Base-by-base conservation (phyloP, 1,140 invertebrate genomes). In the Hestina assimilis region DNA sequence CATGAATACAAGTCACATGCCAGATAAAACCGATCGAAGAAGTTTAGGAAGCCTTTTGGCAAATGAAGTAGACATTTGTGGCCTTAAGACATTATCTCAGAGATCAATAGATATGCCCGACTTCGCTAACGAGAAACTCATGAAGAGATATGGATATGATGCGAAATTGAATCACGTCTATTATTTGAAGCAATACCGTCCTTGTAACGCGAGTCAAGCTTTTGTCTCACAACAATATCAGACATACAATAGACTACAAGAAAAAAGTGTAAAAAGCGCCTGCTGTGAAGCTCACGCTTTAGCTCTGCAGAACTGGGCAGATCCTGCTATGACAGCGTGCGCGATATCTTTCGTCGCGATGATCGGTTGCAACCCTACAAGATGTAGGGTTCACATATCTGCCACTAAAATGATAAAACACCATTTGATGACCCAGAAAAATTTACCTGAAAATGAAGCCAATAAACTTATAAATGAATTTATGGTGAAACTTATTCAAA, bases 341-440 rank as follows among this genome's bases (percentile, higher is more conserved):
- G 92, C 91, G 35, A 87, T 93, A 28, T 85, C 91, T 6, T 94
- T 93, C 60, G 85, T 92, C 8, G 91, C 92, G 63, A 91, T 92
- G 80, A 86, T 93, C 11, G 91, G 90, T 35, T 84, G 90, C 19
- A 88, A 91, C 73, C 91, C 92, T 0, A 85, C 90, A 12, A 88
- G 86, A 61, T 89, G 93, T 53, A 87, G 90, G 58, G 86, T 93
- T 12, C 89, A 92, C 45, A 78, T 92, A 56, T 89, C 89, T 20
- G 87, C 86, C 1, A 91, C 91, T 7, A 86, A 90, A 61, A 78
- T 88, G 68, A 80, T 89, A 17, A 85, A 80, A 55, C 21, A 75
- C 17, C 71, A 84, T 55, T 47, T 89, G 20, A 67, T 84, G 24
- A 23, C 52, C 4, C 42, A 58, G 8, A 74, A 75, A 56, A 67